Conservation (phyloP, 2,113 vertebrate species). For the Edolisoma coerulescens region DNA sequence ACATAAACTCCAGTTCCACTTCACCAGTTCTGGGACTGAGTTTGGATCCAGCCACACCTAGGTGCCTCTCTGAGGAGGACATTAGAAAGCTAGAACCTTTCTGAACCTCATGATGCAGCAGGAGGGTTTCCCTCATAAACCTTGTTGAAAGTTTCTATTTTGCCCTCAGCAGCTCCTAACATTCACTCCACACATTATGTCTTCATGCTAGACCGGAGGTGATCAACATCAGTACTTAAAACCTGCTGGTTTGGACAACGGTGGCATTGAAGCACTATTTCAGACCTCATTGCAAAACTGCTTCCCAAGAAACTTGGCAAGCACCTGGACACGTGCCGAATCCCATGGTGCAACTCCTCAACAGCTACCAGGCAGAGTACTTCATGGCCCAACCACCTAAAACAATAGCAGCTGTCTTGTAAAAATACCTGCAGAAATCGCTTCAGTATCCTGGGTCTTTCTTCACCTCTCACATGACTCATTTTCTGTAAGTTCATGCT, state of each 20-base stretch:
- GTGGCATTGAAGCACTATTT: not conserved
- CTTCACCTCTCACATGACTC: not conserved
- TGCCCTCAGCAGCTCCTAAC: not conserved
- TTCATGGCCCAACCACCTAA: not conserved
- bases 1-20: not conserved
- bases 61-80: not conserved
- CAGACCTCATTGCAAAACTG: not conserved
- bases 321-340: accelerated
- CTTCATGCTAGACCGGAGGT: not conserved
- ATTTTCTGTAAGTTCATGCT: not conserved
- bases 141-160: not conserved
- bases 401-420: not conserved
- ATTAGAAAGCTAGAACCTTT: not conserved
- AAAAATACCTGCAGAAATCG: not conserved
- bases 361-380: not conserved
- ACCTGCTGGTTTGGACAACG: accelerated
- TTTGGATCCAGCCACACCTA: not conserved
- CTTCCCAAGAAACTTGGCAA: not conserved
- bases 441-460: not conserved
- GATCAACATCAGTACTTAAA: not conserved
- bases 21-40: not conserved
- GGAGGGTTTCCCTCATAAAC: not conserved
- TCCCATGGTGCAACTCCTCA: not conserved
- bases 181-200: not conserved
- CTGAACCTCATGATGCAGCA: not conserved